A percentile compares a stretch with the other conserved stretches of the same genome.
Conservation (phyloP, 2,888 invertebrate species). For the Ectropis crepuscularia region DNA sequence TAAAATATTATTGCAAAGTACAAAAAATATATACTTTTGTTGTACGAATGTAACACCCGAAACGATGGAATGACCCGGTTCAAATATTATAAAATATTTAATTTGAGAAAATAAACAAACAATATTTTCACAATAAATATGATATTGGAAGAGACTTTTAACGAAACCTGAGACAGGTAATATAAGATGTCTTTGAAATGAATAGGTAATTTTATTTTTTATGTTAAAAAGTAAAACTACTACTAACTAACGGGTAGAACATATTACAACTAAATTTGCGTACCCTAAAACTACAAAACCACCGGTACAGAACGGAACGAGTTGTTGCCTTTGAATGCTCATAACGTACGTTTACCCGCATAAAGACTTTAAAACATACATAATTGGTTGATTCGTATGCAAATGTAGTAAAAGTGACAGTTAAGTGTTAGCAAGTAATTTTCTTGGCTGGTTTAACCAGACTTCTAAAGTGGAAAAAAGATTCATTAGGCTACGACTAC, state of each 20-base stretch:
- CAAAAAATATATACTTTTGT: too few relatives aligned
- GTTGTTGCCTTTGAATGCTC: constrained; percentile 23
- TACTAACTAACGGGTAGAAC: not conserved
- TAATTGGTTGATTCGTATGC: constrained; percentile 13
- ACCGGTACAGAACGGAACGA: constrained; percentile 33
- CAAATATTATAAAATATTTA: too few relatives aligned
- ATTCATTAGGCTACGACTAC: not conserved
- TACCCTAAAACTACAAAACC: constrained; percentile 37
- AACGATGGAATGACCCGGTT: too few relatives aligned
- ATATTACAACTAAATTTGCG: constrained; percentile 13
- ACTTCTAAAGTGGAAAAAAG: not conserved
- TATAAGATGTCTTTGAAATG: too few relatives aligned
- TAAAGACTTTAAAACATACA: constrained; percentile 16
- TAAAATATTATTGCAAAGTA: too few relatives aligned
- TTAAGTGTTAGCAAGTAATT: constrained; percentile 13
- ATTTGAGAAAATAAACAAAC: too few relatives aligned
- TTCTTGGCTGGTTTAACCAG: constrained; percentile 5
- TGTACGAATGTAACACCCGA: too few relatives aligned
- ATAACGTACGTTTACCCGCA: constrained; percentile 4
- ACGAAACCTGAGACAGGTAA: too few relatives aligned
- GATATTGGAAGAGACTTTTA: too few relatives aligned
- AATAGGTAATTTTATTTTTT: too few relatives aligned
- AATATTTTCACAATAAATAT: too few relatives aligned
- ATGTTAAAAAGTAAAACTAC: not conserved
- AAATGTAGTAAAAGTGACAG: constrained; percentile 21